These are phyloP conservation scores for Lacerta viridis DNA, from an alignment of 2,797 vertebrate species.

Conservation along the genomic window DNA sequence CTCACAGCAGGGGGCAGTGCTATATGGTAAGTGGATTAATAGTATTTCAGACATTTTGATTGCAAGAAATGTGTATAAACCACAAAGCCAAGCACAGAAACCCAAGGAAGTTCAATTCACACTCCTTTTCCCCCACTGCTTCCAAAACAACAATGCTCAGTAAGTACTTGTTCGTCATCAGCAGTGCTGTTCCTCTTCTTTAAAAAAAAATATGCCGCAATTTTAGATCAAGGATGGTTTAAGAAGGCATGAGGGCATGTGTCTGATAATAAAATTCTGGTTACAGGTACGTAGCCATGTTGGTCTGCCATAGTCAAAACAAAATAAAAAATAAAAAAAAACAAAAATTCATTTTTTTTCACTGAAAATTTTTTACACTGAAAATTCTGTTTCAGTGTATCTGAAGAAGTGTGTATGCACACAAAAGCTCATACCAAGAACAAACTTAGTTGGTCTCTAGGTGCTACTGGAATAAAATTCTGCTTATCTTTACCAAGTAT, in stretches of 20 bases:
- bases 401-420: too few relatives aligned
- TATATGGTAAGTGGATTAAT: conserved; percentile 62
- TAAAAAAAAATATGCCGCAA: rapidly evolving
- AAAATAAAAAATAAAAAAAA: too few relatives aligned
- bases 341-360: too few relatives aligned
- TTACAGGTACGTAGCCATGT: too few relatives aligned
- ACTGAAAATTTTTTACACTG: too few relatives aligned
- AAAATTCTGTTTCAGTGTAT: too few relatives aligned
- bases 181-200: not conserved
- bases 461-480: conserved; percentile 11
- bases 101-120: not conserved
- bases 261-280: conserved; percentile 8
- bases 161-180: not conserved
- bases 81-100: rapidly evolving
- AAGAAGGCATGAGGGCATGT: not conserved
- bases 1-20: conserved; percentile 73
- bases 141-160: not conserved
- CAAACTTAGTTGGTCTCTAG: too few relatives aligned
- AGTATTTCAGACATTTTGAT: conserved; percentile 46
- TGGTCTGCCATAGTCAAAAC: too few relatives aligned
- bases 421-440: too few relatives aligned
- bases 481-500: not conserved
- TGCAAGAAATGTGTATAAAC: conserved; percentile 2
- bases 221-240: conserved; percentile 35
- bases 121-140: not conserved